phyloP scores from a whole-genome alignment of 2,113 vertebrate genomes.

The Maccullochella peelii region DNA sequence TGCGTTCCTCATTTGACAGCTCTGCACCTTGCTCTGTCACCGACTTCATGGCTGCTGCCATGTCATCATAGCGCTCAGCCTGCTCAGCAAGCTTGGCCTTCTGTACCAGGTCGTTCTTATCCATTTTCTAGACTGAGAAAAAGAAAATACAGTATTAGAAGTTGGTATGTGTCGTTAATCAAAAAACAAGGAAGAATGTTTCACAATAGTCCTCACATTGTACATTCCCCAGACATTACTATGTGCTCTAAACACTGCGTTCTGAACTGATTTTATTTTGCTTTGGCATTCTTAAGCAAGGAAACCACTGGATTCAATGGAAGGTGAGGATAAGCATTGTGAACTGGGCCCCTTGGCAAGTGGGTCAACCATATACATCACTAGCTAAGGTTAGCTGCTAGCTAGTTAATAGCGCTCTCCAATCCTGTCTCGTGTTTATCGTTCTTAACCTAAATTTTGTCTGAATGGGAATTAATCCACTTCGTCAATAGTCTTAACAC shows the following conservation, averaged over 20 bases:
- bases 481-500: not conserved
- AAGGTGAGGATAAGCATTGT: conserved; percentile 28
- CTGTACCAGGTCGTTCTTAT: conserved; percentile 98
- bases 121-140: conserved; percentile 88
- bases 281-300: not conserved
- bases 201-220: not conserved
- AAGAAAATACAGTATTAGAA: not conserved
- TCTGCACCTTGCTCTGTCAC: conserved; percentile 95
- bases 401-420: conserved; percentile 16
- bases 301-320: conserved; percentile 9
- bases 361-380: conserved; percentile 69
- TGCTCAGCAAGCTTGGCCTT: conserved; percentile 98
- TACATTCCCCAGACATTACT: not conserved
- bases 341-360: conserved; percentile 68
- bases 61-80: conserved; percentile 98
- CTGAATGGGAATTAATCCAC: not conserved
- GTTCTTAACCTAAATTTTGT: not conserved
- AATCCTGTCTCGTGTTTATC: not conserved
- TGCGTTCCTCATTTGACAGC: conserved; percentile 97
- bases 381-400: conserved; percentile 65
- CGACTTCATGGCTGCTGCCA: conserved; percentile 96
- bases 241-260: not conserved
- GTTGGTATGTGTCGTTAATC: not conserved
- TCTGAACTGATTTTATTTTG: not conserved
- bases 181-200: not conserved